Percentiles rank a stretch among this genome's conserved stretches.
Evolutionary conservation across 2,113 vertebrate species (phyloP).

Genomic region (Leiothrix lutea): DNA sequence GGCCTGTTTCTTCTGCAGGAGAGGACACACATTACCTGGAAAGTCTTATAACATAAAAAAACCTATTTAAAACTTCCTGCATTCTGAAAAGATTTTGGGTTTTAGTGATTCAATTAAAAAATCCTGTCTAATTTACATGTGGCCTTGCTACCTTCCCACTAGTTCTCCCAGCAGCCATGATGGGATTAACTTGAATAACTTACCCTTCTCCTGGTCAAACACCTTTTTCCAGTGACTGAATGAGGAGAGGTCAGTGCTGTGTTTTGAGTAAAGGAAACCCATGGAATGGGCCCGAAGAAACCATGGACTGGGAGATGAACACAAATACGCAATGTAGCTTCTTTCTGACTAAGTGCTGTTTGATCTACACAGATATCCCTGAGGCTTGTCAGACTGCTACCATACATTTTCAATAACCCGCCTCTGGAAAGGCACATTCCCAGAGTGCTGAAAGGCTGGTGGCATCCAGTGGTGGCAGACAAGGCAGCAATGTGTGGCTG

Average conservation of each 20-base stretch:
- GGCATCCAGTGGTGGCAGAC: not conserved
- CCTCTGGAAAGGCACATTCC: not conserved
- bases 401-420: not conserved
- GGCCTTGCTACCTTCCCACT: not conserved
- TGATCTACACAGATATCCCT: not conserved
- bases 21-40: not conserved
- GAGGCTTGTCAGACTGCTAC: not conserved
- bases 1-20: slow-evolving; percentile 21
- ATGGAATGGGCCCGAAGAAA: not conserved
- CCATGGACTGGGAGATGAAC: not conserved
- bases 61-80: not conserved
- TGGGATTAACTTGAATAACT: not conserved
- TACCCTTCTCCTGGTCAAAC: not conserved
- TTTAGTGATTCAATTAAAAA: not conserved
- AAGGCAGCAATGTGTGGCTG: not conserved
- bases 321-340: not conserved
- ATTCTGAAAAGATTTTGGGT: not conserved
- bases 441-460: not conserved
- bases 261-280: not conserved
- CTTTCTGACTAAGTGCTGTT: not conserved
- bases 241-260: not conserved
- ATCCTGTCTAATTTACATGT: not conserved
- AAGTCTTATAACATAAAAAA: not conserved
- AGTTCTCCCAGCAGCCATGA: not conserved
- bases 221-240: not conserved